phyloP scores from a whole-genome alignment of 1,140 invertebrate species.

The Prorops nasuta region DNA sequence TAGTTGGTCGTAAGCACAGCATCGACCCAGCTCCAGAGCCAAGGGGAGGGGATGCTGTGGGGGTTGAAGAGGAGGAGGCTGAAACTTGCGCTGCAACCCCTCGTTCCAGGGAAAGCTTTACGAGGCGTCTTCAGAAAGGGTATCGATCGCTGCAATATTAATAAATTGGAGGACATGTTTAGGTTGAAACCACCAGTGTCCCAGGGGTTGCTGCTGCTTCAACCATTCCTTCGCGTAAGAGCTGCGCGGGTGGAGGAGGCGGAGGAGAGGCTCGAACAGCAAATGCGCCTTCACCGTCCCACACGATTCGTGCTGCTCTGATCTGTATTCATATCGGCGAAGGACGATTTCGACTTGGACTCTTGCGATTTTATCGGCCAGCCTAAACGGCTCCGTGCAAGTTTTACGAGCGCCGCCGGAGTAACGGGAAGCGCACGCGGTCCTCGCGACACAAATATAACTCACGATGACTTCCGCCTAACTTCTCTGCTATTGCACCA shows the following conservation, averaged over 20 bases:
- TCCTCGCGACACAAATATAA: no score
- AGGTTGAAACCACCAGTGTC: conserved; percentile 2
- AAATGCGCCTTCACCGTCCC: not conserved
- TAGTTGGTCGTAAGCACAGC: no score
- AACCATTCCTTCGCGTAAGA: no score
- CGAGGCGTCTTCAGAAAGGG: no score
- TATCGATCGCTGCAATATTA: conserved; percentile 28
- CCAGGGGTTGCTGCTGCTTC: no score
- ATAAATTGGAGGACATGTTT: conserved; percentile 20
- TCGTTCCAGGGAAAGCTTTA: no score
- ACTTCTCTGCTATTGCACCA: no score
- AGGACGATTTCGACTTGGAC: not conserved
- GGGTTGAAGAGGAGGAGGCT: no score
- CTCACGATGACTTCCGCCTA: no score
- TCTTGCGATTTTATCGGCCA: not conserved
- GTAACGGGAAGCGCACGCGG: not conserved
- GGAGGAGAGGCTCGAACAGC: not conserved
- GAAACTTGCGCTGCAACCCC: not conserved
- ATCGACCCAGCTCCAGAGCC: conserved; percentile 33
- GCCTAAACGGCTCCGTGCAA: no score
- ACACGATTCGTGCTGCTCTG: not conserved
- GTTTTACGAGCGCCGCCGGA: not conserved
- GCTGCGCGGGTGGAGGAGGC: not conserved
- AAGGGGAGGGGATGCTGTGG: no score
- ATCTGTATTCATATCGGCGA: not conserved